Evolutionary conservation across 92 coral and sea anemone species (phyloP).

Genomic region (Desmophyllum pertusum): DNA sequence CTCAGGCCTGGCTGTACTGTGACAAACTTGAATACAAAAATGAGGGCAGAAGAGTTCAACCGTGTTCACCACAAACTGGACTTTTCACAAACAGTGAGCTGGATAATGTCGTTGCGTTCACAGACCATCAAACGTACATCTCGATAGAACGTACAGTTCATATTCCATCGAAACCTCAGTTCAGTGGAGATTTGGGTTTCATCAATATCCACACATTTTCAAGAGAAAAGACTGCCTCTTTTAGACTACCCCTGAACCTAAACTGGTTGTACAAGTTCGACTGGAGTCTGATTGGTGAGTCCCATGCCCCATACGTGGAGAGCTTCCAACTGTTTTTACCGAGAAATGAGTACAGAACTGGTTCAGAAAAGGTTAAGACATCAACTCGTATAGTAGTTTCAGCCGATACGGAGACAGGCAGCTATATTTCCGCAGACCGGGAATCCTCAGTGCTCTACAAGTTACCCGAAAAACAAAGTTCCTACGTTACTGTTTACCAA

Average conservation of each 20-base stretch:
- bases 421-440: slow-evolving; percentile 47
- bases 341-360: slow-evolving; percentile 34
- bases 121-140: slow-evolving; percentile 44
- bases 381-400: slow-evolving; percentile 31
- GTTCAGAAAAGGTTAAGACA: slow-evolving; percentile 21
- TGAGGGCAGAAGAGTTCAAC: slow-evolving; percentile 37
- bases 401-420: slow-evolving; percentile 48
- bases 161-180: slow-evolving; percentile 63
- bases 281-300: slow-evolving; percentile 51
- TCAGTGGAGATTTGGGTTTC: slow-evolving; percentile 49
- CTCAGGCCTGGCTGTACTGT: slow-evolving; percentile 59
- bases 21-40: slow-evolving; percentile 55
- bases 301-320: slow-evolving; percentile 49
- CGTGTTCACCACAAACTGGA: slow-evolving; percentile 53
- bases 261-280: slow-evolving; percentile 50
- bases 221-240: slow-evolving; percentile 36
- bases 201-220: slow-evolving; percentile 39
- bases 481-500: slow-evolving; percentile 59
- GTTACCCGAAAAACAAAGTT: slow-evolving; percentile 41
- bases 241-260: slow-evolving; percentile 46
- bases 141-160: slow-evolving; percentile 51
- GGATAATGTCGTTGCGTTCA: slow-evolving; percentile 54
- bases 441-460: slow-evolving; percentile 27
- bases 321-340: slow-evolving; percentile 55
- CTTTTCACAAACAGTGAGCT: slow-evolving; percentile 50